Percentiles rank a stretch among this genome's conserved stretches.
phyloP scores from a whole-genome alignment of 2,888 invertebrate genomes.

The Rhagonycha fulva region DNA sequence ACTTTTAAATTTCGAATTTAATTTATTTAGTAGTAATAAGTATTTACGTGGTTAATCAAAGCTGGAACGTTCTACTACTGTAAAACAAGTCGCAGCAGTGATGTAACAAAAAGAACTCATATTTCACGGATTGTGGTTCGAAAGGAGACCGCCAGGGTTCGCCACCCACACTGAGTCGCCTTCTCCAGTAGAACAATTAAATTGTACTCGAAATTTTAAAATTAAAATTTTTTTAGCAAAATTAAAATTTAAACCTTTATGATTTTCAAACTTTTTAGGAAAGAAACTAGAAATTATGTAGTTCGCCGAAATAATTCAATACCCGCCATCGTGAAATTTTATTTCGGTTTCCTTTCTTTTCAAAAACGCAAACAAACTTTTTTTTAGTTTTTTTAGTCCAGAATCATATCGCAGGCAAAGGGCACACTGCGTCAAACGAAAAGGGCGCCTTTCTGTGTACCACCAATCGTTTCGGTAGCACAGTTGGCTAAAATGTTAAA shows the following conservation, averaged over 20 bases:
- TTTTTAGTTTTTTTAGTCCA: background rate
- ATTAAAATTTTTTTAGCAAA: background rate
- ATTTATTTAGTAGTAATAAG: background rate
- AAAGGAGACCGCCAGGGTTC: constrained; percentile 43
- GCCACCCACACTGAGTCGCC: constrained; percentile 36
- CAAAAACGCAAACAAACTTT: background rate
- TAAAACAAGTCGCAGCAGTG: constrained; percentile 13
- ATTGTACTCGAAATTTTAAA: constrained; percentile 4
- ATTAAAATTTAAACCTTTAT: background rate
- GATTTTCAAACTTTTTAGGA: background rate
- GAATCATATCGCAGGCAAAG: no score
- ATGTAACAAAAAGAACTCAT: constrained; percentile 40
- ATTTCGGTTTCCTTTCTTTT: background rate
- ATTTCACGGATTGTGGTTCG: constrained; percentile 48
- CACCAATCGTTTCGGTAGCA: no score
- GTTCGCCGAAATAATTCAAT: no score
- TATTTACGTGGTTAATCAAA: background rate
- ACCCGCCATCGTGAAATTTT: background rate
- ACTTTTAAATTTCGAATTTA: background rate
- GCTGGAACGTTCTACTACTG: background rate
- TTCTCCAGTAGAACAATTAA: constrained; percentile 31
- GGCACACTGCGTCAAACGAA: background rate
- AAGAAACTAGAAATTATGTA: background rate
- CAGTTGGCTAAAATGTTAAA: no score
- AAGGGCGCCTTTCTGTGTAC: background rate